Base-by-base conservation (phyloP, 2,113 vertebrate genomes). In the Siniperca chuatsi region DNA sequence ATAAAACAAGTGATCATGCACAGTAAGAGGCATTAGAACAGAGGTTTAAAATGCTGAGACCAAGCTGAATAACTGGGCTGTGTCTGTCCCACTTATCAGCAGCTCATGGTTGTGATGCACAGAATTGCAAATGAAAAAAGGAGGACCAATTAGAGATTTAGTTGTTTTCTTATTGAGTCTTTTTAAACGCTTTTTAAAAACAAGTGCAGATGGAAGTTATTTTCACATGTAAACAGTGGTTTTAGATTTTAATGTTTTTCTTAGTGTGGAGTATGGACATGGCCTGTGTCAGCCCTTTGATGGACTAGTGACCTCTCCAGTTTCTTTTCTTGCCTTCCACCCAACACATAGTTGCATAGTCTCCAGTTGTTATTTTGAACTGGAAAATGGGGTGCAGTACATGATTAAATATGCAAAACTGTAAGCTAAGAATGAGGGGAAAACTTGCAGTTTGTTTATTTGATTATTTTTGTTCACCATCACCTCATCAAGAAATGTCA, bases 281-380 rank as follows among this genome's bases (percentile, higher is more conserved):
- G 48, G 25, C 18, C 62, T 23, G 55, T 46, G 65, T 54, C 46
- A 33, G 42, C 29, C 13, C 11, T 65, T 54, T 76, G 74, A 42
- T 65, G 55, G 25, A 50, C 65, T 11, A 23, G 13, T 82, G 40
- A 64, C 64, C 57, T 82, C 54, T 78, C 10, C n/a, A 50, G 40
- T 20, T 4, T 84, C 48, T 83, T 71, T 77, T 71, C 86, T 55
- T 79, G 50, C 83, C 33, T 58, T 84, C 48, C 25, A 33, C 20
- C 52, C 54, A 40, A 48, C 74, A 87, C 62, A 58, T 68, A 40
- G 46, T 48, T 46, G 69, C 75, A n/a, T 33, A 77, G 20, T 84
- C 46, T 70, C 52, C 4, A 75, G 37, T 35, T 83, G 40, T 69
- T 77, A 66, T 87, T 84, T 62, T 78, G 40, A 52, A 48, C 60